Conservation (phyloP, 2,113 vertebrate species). For the Poeciliopsis turrubarensis region DNA sequence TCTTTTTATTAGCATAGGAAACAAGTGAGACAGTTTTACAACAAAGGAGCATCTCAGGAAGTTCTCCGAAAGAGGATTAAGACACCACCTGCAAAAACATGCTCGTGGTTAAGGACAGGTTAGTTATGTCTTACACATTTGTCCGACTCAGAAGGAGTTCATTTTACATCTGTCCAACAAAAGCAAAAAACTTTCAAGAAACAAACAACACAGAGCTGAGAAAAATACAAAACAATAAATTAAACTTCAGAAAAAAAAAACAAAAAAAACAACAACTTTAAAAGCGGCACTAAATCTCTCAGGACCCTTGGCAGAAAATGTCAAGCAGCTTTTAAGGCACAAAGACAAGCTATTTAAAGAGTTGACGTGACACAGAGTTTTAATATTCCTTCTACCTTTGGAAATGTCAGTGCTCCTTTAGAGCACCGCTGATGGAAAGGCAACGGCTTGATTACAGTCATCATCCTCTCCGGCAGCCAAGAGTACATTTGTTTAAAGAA, state of each 20-base stretch:
- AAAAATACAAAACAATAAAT: conserved; percentile 29
- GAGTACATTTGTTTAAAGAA: conserved; percentile 37
- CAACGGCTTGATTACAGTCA: conserved; percentile 64
- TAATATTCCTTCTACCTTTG: conserved; percentile 70
- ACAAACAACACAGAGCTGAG: conserved; percentile 6
- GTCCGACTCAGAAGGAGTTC: conserved; percentile 7
- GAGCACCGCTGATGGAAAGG: conserved; percentile 52
- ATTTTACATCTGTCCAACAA: conserved; percentile 8
- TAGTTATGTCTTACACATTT: not conserved
- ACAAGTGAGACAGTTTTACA: too few species aligned
- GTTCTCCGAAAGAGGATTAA: too few species aligned
- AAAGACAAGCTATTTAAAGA: conserved; percentile 71
- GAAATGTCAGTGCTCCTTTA: conserved; percentile 67
- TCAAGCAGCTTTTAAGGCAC: conserved; percentile 65
- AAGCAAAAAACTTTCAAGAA: not conserved
- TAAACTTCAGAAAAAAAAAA: conserved; percentile 51
- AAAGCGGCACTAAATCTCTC: conserved; percentile 40
- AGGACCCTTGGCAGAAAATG: conserved; percentile 57
- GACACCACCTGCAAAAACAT: too few species aligned
- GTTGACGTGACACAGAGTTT: conserved; percentile 62
- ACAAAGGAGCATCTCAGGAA: too few species aligned
- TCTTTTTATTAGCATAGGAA: too few species aligned
- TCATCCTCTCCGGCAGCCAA: conserved; percentile 54
- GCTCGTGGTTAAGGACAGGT: too few species aligned
- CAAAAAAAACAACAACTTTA: not conserved